Conservation (phyloP, 2,888 invertebrate genomes). For the Seira musarum region DNA sequence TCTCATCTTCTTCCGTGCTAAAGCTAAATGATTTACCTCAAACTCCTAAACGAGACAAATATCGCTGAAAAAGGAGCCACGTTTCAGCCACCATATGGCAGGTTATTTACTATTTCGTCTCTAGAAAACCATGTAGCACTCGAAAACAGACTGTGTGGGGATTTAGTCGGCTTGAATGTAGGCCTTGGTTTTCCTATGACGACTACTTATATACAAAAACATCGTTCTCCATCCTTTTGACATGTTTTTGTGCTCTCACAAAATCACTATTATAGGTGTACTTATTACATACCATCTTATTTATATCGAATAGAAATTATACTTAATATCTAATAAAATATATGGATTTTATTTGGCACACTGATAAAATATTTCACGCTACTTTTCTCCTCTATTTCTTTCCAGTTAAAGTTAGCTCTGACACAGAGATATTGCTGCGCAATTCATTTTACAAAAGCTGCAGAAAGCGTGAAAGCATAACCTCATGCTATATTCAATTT, state of each 20-base stretch:
- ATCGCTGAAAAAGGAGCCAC: background rate
- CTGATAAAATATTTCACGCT: conserved; percentile 42
- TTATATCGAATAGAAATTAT: background rate
- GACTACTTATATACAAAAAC: too few species aligned
- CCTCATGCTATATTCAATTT: background rate
- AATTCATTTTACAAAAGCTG: too few species aligned
- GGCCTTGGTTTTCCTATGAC: too few species aligned
- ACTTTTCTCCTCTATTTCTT: background rate
- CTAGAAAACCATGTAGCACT: background rate
- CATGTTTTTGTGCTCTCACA: background rate
- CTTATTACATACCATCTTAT: too few species aligned
- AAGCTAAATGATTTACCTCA: background rate
- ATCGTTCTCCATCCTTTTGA: background rate
- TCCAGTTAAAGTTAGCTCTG: background rate
- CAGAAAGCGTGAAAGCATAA: background rate
- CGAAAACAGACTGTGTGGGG: too few species aligned
- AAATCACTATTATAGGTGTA: conserved; percentile 15
- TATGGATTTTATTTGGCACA: conserved; percentile 35
- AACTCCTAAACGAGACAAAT: background rate
- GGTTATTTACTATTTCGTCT: background rate
- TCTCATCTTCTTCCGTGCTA: background rate
- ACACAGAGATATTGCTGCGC: background rate
- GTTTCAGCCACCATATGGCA: background rate
- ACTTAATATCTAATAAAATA: conserved; percentile 29
- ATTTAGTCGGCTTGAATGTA: too few species aligned